Conservation (phyloP, 2,888 invertebrate genomes). For the Arge pagana region DNA sequence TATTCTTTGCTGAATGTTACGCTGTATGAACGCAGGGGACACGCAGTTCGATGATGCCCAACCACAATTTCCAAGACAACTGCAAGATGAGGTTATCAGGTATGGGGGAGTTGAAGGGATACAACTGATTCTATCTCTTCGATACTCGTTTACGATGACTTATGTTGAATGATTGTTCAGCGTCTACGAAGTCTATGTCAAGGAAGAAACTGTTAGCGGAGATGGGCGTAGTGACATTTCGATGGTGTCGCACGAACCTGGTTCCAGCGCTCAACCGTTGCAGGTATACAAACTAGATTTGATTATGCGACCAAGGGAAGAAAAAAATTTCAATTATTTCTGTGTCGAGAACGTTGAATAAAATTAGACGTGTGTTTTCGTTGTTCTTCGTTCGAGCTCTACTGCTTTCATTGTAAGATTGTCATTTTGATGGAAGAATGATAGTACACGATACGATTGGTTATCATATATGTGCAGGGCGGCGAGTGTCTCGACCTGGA, state of each 20-base stretch:
- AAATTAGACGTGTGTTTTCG: no score
- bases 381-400: no score
- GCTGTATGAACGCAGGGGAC: constrained; percentile 37
- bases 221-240: constrained; percentile 34
- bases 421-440: no score
- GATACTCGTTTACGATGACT: neutral
- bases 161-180: constrained; percentile 29
- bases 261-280: constrained; percentile 37
- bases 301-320: no score
- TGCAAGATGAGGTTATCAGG: constrained; percentile 48
- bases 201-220: constrained; percentile 40
- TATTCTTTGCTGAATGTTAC: neutral
- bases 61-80: constrained; percentile 39
- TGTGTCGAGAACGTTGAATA: no score
- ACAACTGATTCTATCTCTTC: neutral
- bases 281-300: constrained; percentile 44
- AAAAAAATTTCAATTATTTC: no score
- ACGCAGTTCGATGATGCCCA: constrained; percentile 43
- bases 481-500: constrained; percentile 41
- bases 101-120: constrained; percentile 14
- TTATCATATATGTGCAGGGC: no score
- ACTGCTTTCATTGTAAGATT: no score
- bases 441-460: no score
- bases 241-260: constrained; percentile 31
- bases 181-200: constrained; percentile 52